Conservation (phyloP, 2,888 invertebrate genomes). For the Gastracanthus pulcherrimus region DNA sequence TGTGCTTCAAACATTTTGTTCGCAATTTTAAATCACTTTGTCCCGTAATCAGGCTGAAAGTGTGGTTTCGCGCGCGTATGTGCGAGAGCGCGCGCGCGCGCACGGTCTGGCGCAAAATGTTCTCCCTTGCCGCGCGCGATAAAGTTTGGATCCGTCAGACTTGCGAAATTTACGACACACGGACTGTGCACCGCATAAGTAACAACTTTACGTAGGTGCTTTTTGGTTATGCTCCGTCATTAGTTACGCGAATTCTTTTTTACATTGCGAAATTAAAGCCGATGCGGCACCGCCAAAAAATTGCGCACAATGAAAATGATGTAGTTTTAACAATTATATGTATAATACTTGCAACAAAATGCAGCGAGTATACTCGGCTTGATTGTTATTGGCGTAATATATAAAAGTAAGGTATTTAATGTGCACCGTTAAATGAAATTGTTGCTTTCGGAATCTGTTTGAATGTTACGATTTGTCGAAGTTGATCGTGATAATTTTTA, state of each 20-base stretch:
- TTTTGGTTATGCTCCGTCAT: constrained; percentile 38
- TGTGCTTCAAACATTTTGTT: constrained; percentile 6
- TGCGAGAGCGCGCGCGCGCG: background rate
- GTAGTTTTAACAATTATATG: background rate
- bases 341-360: background rate
- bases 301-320: constrained; percentile 23
- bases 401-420: constrained; percentile 6
- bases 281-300: constrained; percentile 19
- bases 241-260: constrained; percentile 39
- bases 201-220: constrained; percentile 52
- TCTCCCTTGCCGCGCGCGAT: constrained; percentile 40
- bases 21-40: constrained; percentile 46
- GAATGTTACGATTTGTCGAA: background rate
- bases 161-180: constrained; percentile 53
- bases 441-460: constrained; percentile 2
- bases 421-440: background rate
- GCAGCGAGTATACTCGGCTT: background rate
- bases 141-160: constrained; percentile 57
- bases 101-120: constrained; percentile 31
- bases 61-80: constrained; percentile 50
- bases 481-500: background rate
- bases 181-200: constrained; percentile 42
- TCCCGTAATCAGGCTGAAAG: constrained; percentile 45
- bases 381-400: constrained; percentile 35
- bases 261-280: constrained; percentile 40